These are phyloP conservation scores for Agapornis canus DNA, from an alignment of 2,797 vertebrate species.

Conservation along the genomic window DNA sequence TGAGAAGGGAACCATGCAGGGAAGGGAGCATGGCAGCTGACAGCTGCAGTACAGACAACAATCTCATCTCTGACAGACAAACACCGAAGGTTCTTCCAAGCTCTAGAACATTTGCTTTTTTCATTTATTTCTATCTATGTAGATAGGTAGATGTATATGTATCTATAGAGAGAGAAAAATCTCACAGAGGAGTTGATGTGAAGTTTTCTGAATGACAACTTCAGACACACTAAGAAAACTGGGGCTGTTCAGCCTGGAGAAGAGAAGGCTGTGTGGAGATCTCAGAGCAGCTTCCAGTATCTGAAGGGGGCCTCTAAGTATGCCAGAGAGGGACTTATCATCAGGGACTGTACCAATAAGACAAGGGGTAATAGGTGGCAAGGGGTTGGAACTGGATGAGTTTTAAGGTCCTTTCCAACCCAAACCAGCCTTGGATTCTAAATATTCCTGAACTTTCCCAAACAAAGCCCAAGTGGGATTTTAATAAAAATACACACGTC, in stretches of 20 bases:
- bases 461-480: not conserved
- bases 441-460: not conserved
- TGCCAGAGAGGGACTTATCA: not conserved
- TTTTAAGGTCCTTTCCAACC: not conserved
- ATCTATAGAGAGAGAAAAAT: not conserved
- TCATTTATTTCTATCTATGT: not conserved
- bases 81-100: not conserved
- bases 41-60: not conserved
- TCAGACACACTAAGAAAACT: not conserved
- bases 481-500: not conserved
- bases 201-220: not conserved
- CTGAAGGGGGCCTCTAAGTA: not conserved
- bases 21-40: not conserved
- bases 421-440: not conserved
- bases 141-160: not conserved
- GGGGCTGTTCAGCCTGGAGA: not conserved
- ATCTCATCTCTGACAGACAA: accelerated
- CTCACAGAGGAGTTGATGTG: not conserved
- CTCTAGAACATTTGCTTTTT: not conserved
- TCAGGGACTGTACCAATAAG: not conserved
- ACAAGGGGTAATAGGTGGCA: not conserved
- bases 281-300: not conserved
- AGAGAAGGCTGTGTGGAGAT: not conserved
- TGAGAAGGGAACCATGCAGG: not conserved
- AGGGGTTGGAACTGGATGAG: not conserved